Conservation (phyloP, 2,113 vertebrate species). For the Cynopterus brachyotis region DNA sequence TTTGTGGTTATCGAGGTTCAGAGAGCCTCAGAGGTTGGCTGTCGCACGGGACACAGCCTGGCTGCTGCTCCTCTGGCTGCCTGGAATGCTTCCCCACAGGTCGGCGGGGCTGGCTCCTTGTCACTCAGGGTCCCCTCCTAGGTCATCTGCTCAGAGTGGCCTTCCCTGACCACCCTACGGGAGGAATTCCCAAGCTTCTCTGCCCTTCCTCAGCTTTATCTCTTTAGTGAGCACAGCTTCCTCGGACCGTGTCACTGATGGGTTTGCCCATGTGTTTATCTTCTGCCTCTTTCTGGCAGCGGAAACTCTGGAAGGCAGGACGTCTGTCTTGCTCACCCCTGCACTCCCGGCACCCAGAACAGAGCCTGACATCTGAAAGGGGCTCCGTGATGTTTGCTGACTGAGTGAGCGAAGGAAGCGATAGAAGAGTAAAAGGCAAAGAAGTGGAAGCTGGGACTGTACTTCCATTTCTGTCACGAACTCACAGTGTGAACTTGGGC, state of each 20-base stretch:
- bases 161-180: neutral
- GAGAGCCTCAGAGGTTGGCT: neutral
- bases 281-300: neutral
- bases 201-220: neutral
- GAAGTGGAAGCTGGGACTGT: neutral
- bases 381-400: neutral
- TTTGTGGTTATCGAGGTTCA: neutral
- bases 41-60: neutral
- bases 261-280: neutral
- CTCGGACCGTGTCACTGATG: neutral
- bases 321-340: neutral
- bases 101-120: neutral
- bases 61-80: neutral
- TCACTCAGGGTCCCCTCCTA: neutral
- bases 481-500: neutral
- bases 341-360: neutral
- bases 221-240: neutral
- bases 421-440: neutral
- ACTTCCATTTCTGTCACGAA: neutral
- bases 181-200: accelerated
- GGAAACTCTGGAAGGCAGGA: neutral
- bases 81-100: too few species aligned
- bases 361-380: neutral
- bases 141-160: neutral
- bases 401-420: neutral